Percentiles rank a stretch among this genome's conserved stretches.
phyloP scores from a whole-genome alignment of 1,140 invertebrate species.

The Oppia nitens region DNA sequence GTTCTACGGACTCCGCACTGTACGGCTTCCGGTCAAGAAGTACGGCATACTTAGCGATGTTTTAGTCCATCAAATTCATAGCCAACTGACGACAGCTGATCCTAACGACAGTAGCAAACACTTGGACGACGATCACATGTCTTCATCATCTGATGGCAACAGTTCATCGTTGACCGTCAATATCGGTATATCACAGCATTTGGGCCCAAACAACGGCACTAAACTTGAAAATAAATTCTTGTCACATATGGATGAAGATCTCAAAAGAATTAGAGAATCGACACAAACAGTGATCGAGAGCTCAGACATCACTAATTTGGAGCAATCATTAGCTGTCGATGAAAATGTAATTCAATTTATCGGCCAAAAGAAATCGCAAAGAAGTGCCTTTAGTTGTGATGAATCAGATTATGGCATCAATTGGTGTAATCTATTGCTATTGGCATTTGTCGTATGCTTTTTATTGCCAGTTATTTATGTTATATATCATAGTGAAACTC shows the following conservation, averaged over 20 bases:
- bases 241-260: conserved; percentile 17
- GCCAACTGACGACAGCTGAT: background rate
- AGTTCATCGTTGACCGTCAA: conserved; percentile 13
- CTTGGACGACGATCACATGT: background rate
- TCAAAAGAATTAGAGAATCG: conserved; percentile 19
- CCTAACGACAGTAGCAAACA: background rate
- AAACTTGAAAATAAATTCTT: conserved; percentile 18
- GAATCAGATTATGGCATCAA: conserved; percentile 14
- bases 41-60: conserved; percentile 19
- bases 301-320: background rate
- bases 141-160: background rate
- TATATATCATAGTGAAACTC: background rate
- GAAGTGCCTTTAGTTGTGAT: conserved; percentile 5
- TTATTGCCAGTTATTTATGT: conserved; percentile 14
- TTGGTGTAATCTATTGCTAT: conserved; percentile 7
- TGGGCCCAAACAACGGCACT: conserved; percentile 11
- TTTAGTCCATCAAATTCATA: conserved; percentile 1
- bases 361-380: background rate
- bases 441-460: conserved; percentile 7
- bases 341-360: background rate
- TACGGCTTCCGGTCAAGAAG: conserved; percentile 21
- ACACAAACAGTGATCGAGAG: conserved; percentile 5
- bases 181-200: conserved; percentile 17
- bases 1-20: conserved; percentile 14
- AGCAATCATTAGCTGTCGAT: background rate